Evolutionary conservation across 1,140 invertebrate species (phyloP).

Genomic region (Drosophila azteca): DNA sequence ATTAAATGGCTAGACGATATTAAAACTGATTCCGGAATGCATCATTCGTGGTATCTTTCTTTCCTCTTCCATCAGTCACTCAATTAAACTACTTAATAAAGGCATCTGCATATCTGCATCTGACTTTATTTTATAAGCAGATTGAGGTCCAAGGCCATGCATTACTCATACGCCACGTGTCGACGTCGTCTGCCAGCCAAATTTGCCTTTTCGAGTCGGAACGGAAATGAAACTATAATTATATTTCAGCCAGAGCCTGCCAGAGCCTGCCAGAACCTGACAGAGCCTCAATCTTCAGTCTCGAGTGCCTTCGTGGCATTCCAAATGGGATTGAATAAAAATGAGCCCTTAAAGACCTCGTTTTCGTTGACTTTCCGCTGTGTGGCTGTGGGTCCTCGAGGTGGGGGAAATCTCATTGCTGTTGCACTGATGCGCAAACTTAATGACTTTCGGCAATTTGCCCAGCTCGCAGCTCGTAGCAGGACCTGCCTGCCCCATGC

Average conservation of each 20-base stretch:
- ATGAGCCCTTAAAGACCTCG: slow-evolving; percentile 27
- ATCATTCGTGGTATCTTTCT: too few relatives aligned
- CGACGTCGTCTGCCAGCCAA: slow-evolving; percentile 25
- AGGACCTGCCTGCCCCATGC: slow-evolving; percentile 10
- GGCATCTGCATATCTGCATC: neutral
- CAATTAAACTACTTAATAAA: slow-evolving; percentile 12
- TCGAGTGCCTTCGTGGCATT: neutral
- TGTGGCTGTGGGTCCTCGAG: slow-evolving; percentile 7
- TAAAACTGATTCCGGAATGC: too few relatives aligned
- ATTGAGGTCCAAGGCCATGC: slow-evolving; percentile 13
- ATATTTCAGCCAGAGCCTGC: slow-evolving; percentile 51
- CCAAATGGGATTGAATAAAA: slow-evolving; percentile 52
- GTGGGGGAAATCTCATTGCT: slow-evolving; percentile 57
- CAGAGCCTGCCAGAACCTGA: neutral
- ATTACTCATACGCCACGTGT: slow-evolving; percentile 51
- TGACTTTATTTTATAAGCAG: slow-evolving; percentile 7
- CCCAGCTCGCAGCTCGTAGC: slow-evolving; percentile 58
- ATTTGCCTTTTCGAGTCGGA: slow-evolving; percentile 38
- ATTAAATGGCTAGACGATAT: too few relatives aligned
- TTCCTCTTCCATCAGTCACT: neutral
- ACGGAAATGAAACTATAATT: slow-evolving; percentile 75
- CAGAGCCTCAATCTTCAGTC: slow-evolving; percentile 13
- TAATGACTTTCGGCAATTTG: slow-evolving; percentile 79
- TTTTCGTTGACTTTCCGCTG: slow-evolving; percentile 18
- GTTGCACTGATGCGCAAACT: slow-evolving; percentile 61